These are phyloP conservation scores for Lycia hirtaria DNA, from an alignment of 2,888 invertebrate species.

Conservation along the genomic window DNA sequence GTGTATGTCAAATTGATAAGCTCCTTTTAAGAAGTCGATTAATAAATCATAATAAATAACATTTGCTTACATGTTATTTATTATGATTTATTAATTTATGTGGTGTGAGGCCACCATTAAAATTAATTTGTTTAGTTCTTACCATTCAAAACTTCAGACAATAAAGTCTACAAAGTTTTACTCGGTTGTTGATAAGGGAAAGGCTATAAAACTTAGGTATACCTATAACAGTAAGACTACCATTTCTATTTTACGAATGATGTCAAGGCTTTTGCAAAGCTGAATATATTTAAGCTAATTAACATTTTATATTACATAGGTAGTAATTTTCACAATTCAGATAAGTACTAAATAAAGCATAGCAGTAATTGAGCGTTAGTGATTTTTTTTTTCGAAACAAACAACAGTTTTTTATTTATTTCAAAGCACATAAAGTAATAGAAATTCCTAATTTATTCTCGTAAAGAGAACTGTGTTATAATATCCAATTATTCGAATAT, in stretches of 20 bases:
- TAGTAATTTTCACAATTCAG: too few species aligned
- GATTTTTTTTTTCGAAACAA: too few species aligned
- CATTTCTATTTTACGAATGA: conserved; percentile 3
- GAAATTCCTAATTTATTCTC: neutral
- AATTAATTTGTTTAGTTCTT: neutral
- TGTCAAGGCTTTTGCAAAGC: conserved; percentile 2
- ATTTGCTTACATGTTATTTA: too few species aligned
- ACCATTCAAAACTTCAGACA: neutral
- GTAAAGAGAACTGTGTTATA: too few species aligned
- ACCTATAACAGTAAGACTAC: neutral
- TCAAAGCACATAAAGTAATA: neutral
- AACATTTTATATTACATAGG: too few species aligned
- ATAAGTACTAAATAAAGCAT: too few species aligned
- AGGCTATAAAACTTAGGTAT: conserved; percentile 10
- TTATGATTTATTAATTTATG: neutral
- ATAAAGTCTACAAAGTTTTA: conserved; percentile 14
- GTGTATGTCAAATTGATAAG: too few species aligned
- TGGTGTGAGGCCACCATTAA: neutral
- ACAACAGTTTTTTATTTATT: too few species aligned
- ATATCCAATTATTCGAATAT: too few species aligned
- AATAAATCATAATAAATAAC: too few species aligned
- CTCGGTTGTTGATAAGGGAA: neutral
- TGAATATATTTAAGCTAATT: neutral
- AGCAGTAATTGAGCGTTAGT: too few species aligned
- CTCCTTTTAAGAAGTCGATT: too few species aligned